Evolutionary conservation across 2,113 vertebrate species (phyloP).

Genomic region (Ancistrus triradiatus): DNA sequence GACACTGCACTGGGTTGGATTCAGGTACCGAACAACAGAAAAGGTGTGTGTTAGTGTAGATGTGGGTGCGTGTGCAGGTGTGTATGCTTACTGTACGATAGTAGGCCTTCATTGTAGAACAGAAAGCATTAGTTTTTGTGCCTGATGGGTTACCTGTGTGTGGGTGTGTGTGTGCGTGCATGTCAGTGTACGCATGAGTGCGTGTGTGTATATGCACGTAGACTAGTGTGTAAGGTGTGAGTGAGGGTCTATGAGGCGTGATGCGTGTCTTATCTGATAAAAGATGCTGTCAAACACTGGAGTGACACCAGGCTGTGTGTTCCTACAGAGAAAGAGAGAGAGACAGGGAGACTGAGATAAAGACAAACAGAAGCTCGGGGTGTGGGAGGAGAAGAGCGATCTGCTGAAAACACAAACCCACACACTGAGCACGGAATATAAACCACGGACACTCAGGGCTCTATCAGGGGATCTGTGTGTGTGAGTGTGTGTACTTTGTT

Average conservation of each 20-base stretch:
- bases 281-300: conserved; percentile 46
- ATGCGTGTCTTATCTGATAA: conserved; percentile 49
- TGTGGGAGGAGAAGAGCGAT: conserved; percentile 6
- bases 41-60: background rate
- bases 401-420: conserved; percentile 24
- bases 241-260: conserved; percentile 47
- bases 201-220: conserved; percentile 19
- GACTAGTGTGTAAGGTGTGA: conserved; percentile 3
- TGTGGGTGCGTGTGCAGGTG: conserved; percentile 33
- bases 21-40: background rate
- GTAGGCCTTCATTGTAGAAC: no score
- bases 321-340: conserved; percentile 12
- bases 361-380: background rate
- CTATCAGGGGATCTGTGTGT: background rate
- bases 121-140: no score
- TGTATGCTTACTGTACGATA: no score
- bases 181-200: conserved; percentile 11
- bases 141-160: no score
- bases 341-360: no score
- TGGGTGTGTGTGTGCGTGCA: no score
- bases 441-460: conserved; percentile 2
- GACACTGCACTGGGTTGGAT: no score
- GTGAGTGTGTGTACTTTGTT: conserved; percentile 1
- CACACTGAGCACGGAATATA: conserved; percentile 30
- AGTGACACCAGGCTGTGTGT: conserved; percentile 32